Percentiles rank a stretch among this genome's conserved stretches.
phyloP scores from a whole-genome alignment of 1,140 invertebrate genomes.

The Solen grandis region DNA sequence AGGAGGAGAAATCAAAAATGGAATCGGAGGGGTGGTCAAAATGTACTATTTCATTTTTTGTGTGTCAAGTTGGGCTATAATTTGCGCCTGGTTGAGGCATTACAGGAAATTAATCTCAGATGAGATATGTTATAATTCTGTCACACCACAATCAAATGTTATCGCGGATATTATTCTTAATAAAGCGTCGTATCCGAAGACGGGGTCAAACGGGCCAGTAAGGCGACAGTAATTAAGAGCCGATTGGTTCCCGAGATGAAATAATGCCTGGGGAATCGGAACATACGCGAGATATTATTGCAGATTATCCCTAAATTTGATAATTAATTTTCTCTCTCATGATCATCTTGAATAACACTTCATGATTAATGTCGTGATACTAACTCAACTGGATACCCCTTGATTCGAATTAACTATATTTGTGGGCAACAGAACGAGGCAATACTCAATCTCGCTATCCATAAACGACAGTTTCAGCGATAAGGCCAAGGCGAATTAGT shows the following conservation, averaged over 20 bases:
- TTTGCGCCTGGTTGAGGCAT: too few relatives aligned
- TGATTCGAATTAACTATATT: constrained; percentile 9
- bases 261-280: neutral
- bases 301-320: neutral
- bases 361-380: constrained; percentile 24
- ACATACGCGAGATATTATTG: neutral
- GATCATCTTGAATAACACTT: neutral
- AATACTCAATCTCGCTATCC: constrained; percentile 22
- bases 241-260: neutral
- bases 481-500: neutral
- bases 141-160: too few relatives aligned
- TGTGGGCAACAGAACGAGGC: constrained; percentile 6
- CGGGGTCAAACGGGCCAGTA: neutral
- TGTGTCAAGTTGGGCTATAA: too few relatives aligned
- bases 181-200: too few relatives aligned
- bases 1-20: too few relatives aligned
- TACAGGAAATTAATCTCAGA: too few relatives aligned
- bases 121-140: neutral
- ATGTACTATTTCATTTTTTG: too few relatives aligned
- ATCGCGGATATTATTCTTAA: too few relatives aligned
- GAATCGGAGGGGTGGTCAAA: too few relatives aligned
- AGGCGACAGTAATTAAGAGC: neutral
- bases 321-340: neutral
- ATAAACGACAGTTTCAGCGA: too few relatives aligned
- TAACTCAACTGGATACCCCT: neutral